Base-by-base conservation (phyloP, 2,888 invertebrate genomes). In the Morpho achilles region DNA sequence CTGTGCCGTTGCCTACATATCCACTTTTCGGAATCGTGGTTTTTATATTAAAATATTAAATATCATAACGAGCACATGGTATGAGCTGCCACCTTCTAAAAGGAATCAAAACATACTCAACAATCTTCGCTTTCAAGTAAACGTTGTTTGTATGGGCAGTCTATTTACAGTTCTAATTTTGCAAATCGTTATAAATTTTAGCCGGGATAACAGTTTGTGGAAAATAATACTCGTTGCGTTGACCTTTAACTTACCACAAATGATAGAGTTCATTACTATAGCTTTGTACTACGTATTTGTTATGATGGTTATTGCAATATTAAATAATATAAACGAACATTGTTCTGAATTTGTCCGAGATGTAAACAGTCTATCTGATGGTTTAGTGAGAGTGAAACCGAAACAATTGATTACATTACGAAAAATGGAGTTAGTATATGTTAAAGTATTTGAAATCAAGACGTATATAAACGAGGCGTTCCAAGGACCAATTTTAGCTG, bases 21-120 rank as follows among this genome's bases (percentile, higher is more conserved):
- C 72, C 45, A 69, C 78, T 4, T 84, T 76, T 63, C 44, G 66
- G 3, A 73, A 84, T 64, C 74, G 85, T 41, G 64, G 57, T 8
- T 76, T 62, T 23, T 82, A 79, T 58, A 67, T 87, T 2, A 74
- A 76, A 47, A 77, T 83, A 43, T 65, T 88, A 10, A 87, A 84
- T 53, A 66, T 62, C 23, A 66, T 87, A 16, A 67, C 67, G 1
- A 62, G 70, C 1, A 71, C 71, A 5, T 76, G 77, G 64, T 67
- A 69, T 2, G 74, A 76, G 16, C 63, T 76, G 48, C 63, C 68
- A 1, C 59, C 69, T 2, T 72, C 69, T 50, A 47, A 56, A 23
- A 68, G 68, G 9, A 72, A 65, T 48, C 70, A 70, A 32, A 61
- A 50, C 7, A 68, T 77, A 8, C 61, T 84, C 0, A 65, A 61